phyloP scores from a whole-genome alignment of 2,113 vertebrate species.

The Neodon shergylaensis region DNA sequence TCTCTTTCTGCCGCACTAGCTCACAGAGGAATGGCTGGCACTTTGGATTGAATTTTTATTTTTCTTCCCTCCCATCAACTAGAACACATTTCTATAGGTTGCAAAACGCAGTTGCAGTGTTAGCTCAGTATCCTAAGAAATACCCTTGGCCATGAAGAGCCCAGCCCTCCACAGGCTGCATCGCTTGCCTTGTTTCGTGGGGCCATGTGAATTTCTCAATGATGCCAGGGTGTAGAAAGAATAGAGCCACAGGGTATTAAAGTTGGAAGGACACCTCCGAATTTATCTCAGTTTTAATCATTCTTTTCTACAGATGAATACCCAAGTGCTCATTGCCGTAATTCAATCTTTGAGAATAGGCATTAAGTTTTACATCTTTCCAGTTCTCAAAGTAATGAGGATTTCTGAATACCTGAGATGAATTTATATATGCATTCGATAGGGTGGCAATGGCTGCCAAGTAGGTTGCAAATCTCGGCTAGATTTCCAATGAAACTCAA shows the following conservation, averaged over 20 bases:
- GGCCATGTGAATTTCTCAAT: conserved; percentile 6
- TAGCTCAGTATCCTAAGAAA: conserved; percentile 68
- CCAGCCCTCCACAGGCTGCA: background rate
- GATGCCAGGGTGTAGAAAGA: conserved; percentile 48
- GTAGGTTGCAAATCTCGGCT: conserved; percentile 12
- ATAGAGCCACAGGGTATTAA: conserved; percentile 5
- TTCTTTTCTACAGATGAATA: conserved; percentile 49
- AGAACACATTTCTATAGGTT: conserved; percentile 61
- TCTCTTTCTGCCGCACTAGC: conserved; percentile 51
- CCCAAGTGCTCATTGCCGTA: background rate
- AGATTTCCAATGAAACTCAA: conserved; percentile 33
- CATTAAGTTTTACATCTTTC: conserved; percentile 42
- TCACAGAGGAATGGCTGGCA: conserved; percentile 70
- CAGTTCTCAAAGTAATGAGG: conserved; percentile 30
- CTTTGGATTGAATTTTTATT: conserved; percentile 52
- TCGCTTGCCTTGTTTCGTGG: background rate
- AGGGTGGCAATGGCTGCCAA: background rate
- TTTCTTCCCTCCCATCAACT: conserved; percentile 64
- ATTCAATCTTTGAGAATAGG: conserved; percentile 49
- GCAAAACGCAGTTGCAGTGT: conserved; percentile 67
- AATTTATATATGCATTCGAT: conserved; percentile 40
- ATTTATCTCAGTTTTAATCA: conserved; percentile 52
- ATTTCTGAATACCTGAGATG: conserved; percentile 58
- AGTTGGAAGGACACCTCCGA: conserved; percentile 47
- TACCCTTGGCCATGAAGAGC: conserved; percentile 11